Conservation (phyloP, 2,797 vertebrate species). For the Gymnothorax javanicus region DNA sequence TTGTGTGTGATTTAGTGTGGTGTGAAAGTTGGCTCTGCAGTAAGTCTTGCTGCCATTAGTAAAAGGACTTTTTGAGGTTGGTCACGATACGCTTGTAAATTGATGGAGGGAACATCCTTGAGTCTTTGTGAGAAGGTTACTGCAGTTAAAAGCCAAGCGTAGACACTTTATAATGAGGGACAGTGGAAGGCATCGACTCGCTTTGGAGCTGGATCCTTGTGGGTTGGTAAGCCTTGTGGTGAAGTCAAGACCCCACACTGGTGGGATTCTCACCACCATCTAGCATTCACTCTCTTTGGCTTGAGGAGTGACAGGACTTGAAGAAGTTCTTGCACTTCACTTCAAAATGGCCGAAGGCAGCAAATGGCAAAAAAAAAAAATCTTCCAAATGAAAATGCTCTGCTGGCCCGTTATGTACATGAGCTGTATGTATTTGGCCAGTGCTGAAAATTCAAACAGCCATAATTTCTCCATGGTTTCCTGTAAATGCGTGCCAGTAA, state of each 20-base stretch:
- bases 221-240: not conserved
- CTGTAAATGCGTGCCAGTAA: too few relatives aligned
- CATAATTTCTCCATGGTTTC: too few relatives aligned
- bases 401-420: not conserved
- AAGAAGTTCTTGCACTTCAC: not conserved
- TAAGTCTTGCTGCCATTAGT: not conserved
- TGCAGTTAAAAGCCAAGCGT: not conserved
- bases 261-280: not conserved
- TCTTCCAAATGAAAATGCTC: not conserved
- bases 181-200: not conserved
- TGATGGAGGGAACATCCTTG: not conserved
- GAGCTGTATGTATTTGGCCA: too few relatives aligned
- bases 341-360: not conserved
- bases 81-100: not conserved
- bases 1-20: constrained; percentile 7
- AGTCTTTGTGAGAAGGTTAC: not conserved
- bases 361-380: not conserved
- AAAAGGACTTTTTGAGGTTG: constrained; percentile 16
- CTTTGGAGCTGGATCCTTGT: not conserved
- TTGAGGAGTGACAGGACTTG: not conserved
- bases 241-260: not conserved
- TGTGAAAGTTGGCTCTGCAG: not conserved
- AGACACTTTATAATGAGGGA: not conserved
- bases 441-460: too few relatives aligned
- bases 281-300: not conserved